Percentiles rank a stretch among this genome's conserved stretches.
Evolutionary conservation across 2,113 vertebrate species (phyloP).

Genomic region (Centropristis striata): DNA sequence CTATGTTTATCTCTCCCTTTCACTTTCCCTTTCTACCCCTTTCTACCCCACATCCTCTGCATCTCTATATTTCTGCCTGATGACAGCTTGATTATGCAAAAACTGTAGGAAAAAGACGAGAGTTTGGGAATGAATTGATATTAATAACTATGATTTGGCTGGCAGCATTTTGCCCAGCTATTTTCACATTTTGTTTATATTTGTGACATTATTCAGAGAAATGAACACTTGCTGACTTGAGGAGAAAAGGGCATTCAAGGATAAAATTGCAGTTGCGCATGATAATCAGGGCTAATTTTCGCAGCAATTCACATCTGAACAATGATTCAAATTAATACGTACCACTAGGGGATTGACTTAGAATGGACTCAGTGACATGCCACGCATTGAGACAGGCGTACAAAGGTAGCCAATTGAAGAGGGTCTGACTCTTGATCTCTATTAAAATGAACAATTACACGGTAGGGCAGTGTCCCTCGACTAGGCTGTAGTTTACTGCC

Average conservation of each 20-base stretch:
- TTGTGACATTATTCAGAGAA: conserved; percentile 66
- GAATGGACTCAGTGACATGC: conserved; percentile 26
- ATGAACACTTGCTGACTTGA: conserved; percentile 45
- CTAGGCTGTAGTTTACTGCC: conserved; percentile 25
- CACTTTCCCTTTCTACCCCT: conserved; percentile 6
- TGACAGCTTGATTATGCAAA: conserved; percentile 78
- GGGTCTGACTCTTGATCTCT: conserved; percentile 48
- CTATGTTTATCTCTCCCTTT: conserved; percentile 43
- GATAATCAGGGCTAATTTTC: conserved; percentile 62
- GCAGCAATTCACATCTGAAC: conserved; percentile 34
- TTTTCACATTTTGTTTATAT: conserved; percentile 73
- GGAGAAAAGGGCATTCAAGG: conserved; percentile 33
- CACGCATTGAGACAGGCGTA: conserved; percentile 11
- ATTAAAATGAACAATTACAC: conserved; percentile 61
- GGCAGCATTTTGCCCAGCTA: conserved; percentile 64
- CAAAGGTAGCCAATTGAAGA: conserved; percentile 35
- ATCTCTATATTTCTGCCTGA: conserved; percentile 61
- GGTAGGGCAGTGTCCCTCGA: conserved; percentile 26
- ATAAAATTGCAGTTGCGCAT: conserved; percentile 40
- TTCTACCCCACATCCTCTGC: conserved; percentile 18
- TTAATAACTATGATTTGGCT: conserved; percentile 78
- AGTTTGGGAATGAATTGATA: conserved; percentile 72
- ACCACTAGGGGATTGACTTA: conserved; percentile 30
- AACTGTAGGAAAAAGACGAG: conserved; percentile 66
- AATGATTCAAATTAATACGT: conserved; percentile 50